These are phyloP conservation scores for Trimorus sp. DNA, from an alignment of 2,888 invertebrate genomes.

Conservation along the genomic window DNA sequence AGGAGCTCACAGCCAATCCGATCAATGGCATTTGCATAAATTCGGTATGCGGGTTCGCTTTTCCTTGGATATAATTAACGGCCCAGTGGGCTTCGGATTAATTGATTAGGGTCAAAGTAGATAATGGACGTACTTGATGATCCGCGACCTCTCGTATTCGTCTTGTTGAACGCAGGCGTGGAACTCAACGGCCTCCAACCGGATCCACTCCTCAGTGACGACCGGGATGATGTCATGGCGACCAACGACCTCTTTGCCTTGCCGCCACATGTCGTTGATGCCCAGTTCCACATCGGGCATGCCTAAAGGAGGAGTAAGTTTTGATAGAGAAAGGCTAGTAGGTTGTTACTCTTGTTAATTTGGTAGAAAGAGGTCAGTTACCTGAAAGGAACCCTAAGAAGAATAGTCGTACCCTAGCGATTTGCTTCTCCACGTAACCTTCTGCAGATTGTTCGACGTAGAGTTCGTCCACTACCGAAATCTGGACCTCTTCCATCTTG, in stretches of 20 bases:
- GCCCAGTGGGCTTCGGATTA: neutral
- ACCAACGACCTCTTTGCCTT: slow-evolving; percentile 99
- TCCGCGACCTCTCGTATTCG: slow-evolving; percentile 92
- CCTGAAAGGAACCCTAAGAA: slow-evolving; percentile 98
- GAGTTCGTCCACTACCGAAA: slow-evolving; percentile 95
- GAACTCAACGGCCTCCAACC: slow-evolving; percentile 96
- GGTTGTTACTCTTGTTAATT: neutral
- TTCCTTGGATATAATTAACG: neutral
- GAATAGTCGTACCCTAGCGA: slow-evolving; percentile 96
- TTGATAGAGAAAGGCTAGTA: no score
- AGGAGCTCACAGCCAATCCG: slow-evolving; percentile 2
- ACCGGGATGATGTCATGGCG: slow-evolving; percentile 99
- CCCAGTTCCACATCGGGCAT: slow-evolving; percentile 99
- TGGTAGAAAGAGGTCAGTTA: slow-evolving; percentile 72
- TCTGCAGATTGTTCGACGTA: slow-evolving; percentile 94
- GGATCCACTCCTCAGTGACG: slow-evolving; percentile 99
- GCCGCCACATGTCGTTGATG: slow-evolving; percentile 97
- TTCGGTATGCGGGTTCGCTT: neutral
- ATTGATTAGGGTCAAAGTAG: slow-evolving; percentile 10
- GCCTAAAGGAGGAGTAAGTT: slow-evolving; percentile 82
- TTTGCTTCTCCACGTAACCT: slow-evolving; percentile 93
- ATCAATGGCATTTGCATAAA: slow-evolving; percentile 7
- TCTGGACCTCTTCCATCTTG: slow-evolving; percentile 98
- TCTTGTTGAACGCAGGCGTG: slow-evolving; percentile 96
- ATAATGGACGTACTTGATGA: slow-evolving; percentile 87